A percentile compares a stretch with the other conserved stretches of the same genome.
phyloP scores from a whole-genome alignment of 1,140 invertebrate species.

The Drosophila willistoni region DNA sequence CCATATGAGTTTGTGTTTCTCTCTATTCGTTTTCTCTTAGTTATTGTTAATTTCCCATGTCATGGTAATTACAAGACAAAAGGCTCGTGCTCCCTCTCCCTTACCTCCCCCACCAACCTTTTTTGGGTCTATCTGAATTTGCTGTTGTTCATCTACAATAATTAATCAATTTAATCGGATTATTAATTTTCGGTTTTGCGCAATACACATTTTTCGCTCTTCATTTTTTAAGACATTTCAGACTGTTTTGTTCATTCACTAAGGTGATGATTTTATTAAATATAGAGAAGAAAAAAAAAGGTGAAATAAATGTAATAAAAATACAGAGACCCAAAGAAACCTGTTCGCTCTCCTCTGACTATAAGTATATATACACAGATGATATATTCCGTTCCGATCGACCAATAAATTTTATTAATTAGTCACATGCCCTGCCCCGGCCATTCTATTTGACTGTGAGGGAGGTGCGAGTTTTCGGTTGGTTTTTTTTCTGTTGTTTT shows the following conservation, averaged over 20 bases:
- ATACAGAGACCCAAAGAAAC: slow-evolving; percentile 25
- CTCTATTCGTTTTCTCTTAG: slow-evolving; percentile 10
- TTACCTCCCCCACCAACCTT: neutral
- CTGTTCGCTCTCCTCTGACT: neutral
- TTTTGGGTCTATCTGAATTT: slow-evolving; percentile 25
- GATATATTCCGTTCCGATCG: slow-evolving; percentile 1
- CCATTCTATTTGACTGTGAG: slow-evolving; percentile 27
- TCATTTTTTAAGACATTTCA: neutral
- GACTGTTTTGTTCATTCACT: slow-evolving; percentile 28
- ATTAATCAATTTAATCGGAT: slow-evolving; percentile 74
- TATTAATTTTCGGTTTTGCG: slow-evolving; percentile 47
- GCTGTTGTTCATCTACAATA: slow-evolving; percentile 32
- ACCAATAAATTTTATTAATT: slow-evolving; percentile 53
- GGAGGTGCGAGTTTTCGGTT: slow-evolving; percentile 34
- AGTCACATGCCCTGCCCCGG: slow-evolving; percentile 18
- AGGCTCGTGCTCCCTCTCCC: slow-evolving; percentile 32
- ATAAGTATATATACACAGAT: neutral
- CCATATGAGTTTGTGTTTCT: slow-evolving; percentile 43
- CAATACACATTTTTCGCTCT: slow-evolving; percentile 17
- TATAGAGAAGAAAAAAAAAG: slow-evolving; percentile 12
- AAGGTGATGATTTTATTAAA: slow-evolving; percentile 76
- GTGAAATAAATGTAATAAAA: slow-evolving; percentile 31
- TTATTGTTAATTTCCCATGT: slow-evolving; percentile 31
- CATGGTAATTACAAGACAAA: slow-evolving; percentile 51
- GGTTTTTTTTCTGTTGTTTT: slow-evolving; percentile 14